Base-by-base conservation (phyloP, 2,888 invertebrate species). In the Tetropium fuscum region DNA sequence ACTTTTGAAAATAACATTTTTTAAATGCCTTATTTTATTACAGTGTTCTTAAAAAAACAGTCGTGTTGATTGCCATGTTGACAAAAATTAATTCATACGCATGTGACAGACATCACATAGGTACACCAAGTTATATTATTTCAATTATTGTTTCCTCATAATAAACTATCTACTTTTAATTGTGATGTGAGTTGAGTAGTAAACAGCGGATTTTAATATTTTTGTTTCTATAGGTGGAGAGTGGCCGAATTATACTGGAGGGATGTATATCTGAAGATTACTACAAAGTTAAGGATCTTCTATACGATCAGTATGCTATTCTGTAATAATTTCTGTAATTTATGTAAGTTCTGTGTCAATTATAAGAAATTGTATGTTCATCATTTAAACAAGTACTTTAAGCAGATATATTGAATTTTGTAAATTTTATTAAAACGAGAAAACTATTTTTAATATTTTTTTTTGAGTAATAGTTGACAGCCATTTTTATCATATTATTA, bases 221-320 rank as follows among this genome's bases (percentile, higher is more conserved):
- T 16, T 7, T 19, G 51, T 45, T 68, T 72, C 69, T 74, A 63
- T 82, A 95, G 91, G 90, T 94, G 81, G 97, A 98, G 74, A 90
- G 92, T 49, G 98, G 98, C 0, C 90, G 91, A 76, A 93, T 99
- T 30, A 91, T 95, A 25, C 83, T 99, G 59, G 98, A 99, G 83
- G 98, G 99, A 0, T 92, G 94, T 55, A 83, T 97, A 0, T 94
- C 95, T 4, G 95, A 97, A 73, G 97, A 98, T 70, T 99, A 97
- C 82, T 99, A 93, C 82, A 92, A 89, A 86, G 92, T 99, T 41
- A 86, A 97, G 56, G 94, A 95, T 71, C 83, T 98, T 27, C 83
- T 99, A 20, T 99, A 99, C 79, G 92, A 94, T 65, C 98, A 99
- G 80, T 99, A 97, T 82, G 98, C 98, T 56, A 95, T 99, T 76